Evolutionary conservation across 2,113 vertebrate genomes (phyloP), one percentile per base, ranked within the genome.

Genomic region (Zosterops lateralis): DNA sequence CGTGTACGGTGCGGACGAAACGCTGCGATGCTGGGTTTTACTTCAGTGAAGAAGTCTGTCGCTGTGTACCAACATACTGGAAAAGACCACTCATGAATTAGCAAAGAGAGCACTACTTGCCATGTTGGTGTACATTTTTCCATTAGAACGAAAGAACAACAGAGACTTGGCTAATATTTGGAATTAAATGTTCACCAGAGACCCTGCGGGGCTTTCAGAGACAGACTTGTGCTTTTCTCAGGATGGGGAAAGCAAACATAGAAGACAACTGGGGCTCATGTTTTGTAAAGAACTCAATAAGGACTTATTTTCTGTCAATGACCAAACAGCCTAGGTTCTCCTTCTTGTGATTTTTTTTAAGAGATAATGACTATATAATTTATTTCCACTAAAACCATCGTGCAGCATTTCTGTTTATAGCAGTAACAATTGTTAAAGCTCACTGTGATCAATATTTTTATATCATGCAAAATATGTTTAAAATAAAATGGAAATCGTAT

Each of bases 401-500:
- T 98, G 98, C 97, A 98, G 97, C 97, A 97, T 98, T 97, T 97
- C 96, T 98, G 98, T 99, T 98, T 98, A 98, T 98, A 98, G 98
- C 97, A 97, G 98, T 98, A 98, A 98, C 98, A 98, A 98, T 98
- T 98, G 98, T 98, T 98, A 98, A 98, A 99, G 98, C 97, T 98
- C 98, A 99, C 98, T 98, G 98, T 99, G 98, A 99, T 99, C 98
- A 98, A 97, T 99, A 99, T 99, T 99, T 99, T 98, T 99, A 98
- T 98, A 98, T 98, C 96, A 97, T 98, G 97, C 98, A 98, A 98
- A 98, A 93, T 98, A 98, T 97, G 98, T 98, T 98, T 98, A 98
- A 98, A 98, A 98, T 98, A 98, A 98, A 98, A 97, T 94, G 96
- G 97, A 98, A 98, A 97, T 96, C 96, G 97, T 98, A 98, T 98